Percentiles rank a stretch among this genome's conserved stretches.
Evolutionary conservation across 2,888 invertebrate species (phyloP).

Genomic region (Chalcis sispes): DNA sequence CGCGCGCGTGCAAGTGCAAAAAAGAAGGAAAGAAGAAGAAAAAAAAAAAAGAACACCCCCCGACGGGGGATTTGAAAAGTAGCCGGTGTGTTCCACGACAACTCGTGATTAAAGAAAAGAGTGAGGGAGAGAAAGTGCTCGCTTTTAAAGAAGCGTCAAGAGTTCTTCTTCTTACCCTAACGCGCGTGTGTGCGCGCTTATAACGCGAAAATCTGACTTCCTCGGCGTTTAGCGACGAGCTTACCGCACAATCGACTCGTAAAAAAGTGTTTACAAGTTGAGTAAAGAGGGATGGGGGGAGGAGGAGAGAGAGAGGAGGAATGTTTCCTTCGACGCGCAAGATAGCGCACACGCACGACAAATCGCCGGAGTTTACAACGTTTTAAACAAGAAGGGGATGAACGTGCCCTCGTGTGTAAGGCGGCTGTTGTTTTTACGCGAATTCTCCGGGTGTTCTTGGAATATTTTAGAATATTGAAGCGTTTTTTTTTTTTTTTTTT

Average conservation of each 20-base stretch:
- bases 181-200: too few relatives aligned
- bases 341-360: constrained; percentile 55
- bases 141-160: constrained; percentile 9
- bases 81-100: not conserved
- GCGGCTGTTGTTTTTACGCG: not conserved
- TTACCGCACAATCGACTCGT: constrained; percentile 45
- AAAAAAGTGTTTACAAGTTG: constrained; percentile 58
- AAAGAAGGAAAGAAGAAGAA: constrained; percentile 1
- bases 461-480: too few relatives aligned
- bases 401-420: not conserved
- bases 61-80: not conserved
- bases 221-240: constrained; percentile 49
- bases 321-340: too few relatives aligned
- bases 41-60: not conserved
- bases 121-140: not conserved
- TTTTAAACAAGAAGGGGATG: too few relatives aligned
- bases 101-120: not conserved
- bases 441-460: too few relatives aligned
- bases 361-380: not conserved
- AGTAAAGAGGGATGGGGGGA: constrained; percentile 49
- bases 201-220: constrained; percentile 49
- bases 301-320: too few relatives aligned
- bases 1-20: not conserved
- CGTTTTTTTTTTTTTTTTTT: not conserved
- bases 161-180: too few relatives aligned